A percentile compares a stretch with the other conserved stretches of the same genome.
phyloP scores from a whole-genome alignment of 2,888 invertebrate species.

The Bibio marci region DNA sequence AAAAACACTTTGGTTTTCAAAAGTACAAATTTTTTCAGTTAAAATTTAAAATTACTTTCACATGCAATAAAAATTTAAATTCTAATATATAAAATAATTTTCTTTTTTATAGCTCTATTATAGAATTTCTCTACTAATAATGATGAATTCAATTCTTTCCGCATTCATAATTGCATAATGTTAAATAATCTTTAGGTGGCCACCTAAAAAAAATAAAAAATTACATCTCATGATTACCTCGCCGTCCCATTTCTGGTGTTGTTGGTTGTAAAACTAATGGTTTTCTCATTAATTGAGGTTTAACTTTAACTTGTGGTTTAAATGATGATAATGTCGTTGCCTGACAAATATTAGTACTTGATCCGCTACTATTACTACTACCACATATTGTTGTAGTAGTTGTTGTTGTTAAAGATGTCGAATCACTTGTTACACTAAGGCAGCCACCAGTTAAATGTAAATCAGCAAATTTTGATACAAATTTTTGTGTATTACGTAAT shows the following conservation, averaged over 20 bases:
- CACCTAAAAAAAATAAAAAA: no score
- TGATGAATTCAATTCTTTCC: no score
- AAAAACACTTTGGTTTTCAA: no score
- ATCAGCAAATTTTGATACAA: constrained; percentile 45
- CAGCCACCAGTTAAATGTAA: constrained; percentile 42
- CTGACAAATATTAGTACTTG: constrained; percentile 16
- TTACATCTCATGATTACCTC: no score
- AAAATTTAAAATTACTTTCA: no score
- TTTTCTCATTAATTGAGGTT: constrained; percentile 63
- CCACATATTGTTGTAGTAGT: constrained; percentile 16
- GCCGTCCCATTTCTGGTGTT: constrained; percentile 11
- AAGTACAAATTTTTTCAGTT: no score
- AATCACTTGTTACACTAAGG: constrained; percentile 7
- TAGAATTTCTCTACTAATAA: no score
- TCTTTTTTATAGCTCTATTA: no score
- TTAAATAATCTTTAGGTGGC: no score
- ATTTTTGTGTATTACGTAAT: constrained; percentile 41
- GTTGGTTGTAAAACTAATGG: constrained; percentile 22
- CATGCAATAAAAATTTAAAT: no score
- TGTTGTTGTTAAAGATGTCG: constrained; percentile 13
- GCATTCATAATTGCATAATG: no score
- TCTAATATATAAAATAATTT: no score
- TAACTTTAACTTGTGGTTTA: constrained; percentile 61
- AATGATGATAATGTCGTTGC: constrained; percentile 18
- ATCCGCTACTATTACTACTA: constrained; percentile 15